A percentile compares a stretch with the other conserved stretches of the same genome.
phyloP scores from a whole-genome alignment of 2,113 vertebrate genomes.

The Catharus bicknelli region DNA sequence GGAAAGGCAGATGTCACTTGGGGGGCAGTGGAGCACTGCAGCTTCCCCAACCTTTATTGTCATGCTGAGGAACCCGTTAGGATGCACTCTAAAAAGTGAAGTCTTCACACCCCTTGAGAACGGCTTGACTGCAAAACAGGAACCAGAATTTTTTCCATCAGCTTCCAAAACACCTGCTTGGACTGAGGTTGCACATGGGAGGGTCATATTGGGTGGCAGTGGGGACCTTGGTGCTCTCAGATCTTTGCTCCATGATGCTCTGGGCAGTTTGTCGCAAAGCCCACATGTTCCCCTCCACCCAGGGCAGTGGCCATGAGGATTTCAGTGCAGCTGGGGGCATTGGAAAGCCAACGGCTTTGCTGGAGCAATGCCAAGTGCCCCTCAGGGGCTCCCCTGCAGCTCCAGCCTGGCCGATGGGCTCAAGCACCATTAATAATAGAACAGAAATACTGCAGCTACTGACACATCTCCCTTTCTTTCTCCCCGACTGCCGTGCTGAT shows the following conservation, averaged over 20 bases:
- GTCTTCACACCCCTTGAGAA: background rate
- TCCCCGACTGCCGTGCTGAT: fast-evolving
- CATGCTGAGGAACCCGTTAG: fast-evolving
- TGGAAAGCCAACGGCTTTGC: background rate
- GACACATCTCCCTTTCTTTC: background rate
- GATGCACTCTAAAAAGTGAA: background rate
- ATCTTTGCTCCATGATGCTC: background rate
- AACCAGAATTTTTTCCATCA: background rate
- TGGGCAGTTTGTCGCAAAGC: background rate
- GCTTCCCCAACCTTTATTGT: background rate
- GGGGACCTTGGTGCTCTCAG: background rate
- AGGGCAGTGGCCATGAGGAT: fast-evolving
- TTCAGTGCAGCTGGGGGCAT: fast-evolving
- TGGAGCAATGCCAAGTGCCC: background rate
- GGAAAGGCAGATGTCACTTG: background rate
- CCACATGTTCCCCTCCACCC: background rate
- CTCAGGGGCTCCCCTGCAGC: fast-evolving
- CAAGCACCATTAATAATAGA: background rate
- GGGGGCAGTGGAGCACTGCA: fast-evolving
- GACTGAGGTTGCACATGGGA: fast-evolving
- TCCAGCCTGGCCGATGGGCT: background rate
- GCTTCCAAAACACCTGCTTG: background rate
- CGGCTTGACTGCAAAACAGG: fast-evolving
- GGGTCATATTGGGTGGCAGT: background rate
- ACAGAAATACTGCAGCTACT: background rate